Evolutionary conservation across 1,140 invertebrate species (phyloP).

Genomic region (Bombus haemorrhoidalis): DNA sequence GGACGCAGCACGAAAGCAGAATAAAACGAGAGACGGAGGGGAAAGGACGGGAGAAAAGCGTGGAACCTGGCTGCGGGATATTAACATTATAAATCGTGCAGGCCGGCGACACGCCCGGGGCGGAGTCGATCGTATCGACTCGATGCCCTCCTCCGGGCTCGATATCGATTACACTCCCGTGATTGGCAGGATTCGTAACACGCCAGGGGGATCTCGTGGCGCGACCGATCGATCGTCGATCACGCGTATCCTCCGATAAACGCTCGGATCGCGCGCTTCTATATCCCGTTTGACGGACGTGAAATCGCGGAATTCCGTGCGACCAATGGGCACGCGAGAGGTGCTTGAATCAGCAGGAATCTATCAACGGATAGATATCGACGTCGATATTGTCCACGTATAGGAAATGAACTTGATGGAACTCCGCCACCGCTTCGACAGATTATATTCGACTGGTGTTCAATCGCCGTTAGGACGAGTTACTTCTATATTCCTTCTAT

Average conservation of each 20-base stretch:
- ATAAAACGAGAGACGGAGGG: slow-evolving; percentile 19
- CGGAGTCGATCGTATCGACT: slow-evolving; percentile 79
- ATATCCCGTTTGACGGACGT: background rate
- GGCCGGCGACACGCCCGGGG: slow-evolving; percentile 80
- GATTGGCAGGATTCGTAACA: slow-evolving; percentile 81
- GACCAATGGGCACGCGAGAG: slow-evolving; percentile 3
- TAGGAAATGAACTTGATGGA: background rate
- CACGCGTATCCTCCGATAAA: slow-evolving; percentile 36
- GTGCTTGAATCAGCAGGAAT: background rate
- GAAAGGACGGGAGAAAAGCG: slow-evolving; percentile 41
- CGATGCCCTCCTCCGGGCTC: slow-evolving; percentile 76
- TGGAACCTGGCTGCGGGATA: slow-evolving; percentile 70
- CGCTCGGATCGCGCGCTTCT: background rate
- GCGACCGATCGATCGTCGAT: slow-evolving; percentile 55
- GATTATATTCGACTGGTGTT: background rate
- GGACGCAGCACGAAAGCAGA: background rate
- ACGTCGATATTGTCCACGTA: background rate
- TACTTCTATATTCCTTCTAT: no score
- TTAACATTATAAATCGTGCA: slow-evolving; percentile 82
- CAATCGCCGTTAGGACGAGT: no score
- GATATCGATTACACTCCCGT: slow-evolving; percentile 80
- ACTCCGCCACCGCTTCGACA: background rate
- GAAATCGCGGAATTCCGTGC: slow-evolving; percentile 19
- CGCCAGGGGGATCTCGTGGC: slow-evolving; percentile 71
- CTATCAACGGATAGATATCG: background rate